phyloP scores from a whole-genome alignment of 2,113 vertebrate species.

The Alligator mississippiensis region DNA sequence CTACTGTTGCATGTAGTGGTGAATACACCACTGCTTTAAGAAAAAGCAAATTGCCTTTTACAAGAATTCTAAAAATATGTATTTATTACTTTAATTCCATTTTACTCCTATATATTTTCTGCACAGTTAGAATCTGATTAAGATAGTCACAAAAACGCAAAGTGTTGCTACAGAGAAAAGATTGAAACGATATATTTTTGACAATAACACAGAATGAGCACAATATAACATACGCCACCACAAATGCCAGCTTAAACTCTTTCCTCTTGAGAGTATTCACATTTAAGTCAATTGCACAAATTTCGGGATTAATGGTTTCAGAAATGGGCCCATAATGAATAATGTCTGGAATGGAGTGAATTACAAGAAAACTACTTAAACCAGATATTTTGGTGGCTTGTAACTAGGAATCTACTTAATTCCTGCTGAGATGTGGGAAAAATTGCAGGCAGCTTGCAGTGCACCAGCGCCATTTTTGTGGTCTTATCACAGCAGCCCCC shows the following conservation, averaged over 20 bases:
- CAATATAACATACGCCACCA: not conserved
- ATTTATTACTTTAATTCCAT: not conserved
- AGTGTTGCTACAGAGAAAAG: not conserved
- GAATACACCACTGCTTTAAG: not conserved
- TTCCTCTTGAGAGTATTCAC: rapidly evolving
- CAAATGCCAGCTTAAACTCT: not conserved
- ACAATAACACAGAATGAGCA: not conserved
- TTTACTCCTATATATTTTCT: not conserved
- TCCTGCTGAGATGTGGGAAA: too few relatives aligned
- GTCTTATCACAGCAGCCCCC: too few relatives aligned
- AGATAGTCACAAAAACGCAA: not conserved
- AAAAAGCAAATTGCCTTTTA: not conserved
- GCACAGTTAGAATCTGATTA: not conserved
- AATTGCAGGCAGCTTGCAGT: too few relatives aligned
- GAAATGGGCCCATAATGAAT: not conserved
- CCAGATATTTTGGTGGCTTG: not conserved
- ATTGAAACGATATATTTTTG: not conserved
- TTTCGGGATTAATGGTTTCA: not conserved
- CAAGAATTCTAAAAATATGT: not conserved
- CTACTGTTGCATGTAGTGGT: too few relatives aligned
- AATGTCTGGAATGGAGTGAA: not conserved
- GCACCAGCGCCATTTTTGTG: too few relatives aligned
- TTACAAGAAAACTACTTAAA: not conserved
- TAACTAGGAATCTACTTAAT: too few relatives aligned
- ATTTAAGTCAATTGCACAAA: not conserved